phyloP scores from a whole-genome alignment of 2,113 vertebrate species.

The Leuciscus idus region DNA sequence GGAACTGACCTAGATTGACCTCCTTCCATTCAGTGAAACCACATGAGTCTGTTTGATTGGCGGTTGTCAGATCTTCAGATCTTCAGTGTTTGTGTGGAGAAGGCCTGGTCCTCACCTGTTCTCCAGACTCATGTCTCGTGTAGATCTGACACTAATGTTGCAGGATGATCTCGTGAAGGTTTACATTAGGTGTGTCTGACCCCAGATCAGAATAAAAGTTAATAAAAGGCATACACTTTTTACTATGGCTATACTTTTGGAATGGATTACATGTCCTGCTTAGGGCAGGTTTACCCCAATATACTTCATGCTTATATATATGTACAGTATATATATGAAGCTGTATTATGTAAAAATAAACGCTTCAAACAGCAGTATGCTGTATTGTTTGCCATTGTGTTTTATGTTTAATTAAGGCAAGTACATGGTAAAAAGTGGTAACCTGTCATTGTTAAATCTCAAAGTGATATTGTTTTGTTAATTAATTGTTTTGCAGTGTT shows the following conservation, averaged over 20 bases:
- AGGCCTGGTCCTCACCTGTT: conserved; percentile 24
- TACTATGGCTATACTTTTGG: background rate
- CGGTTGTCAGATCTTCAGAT: background rate
- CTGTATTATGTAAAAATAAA: background rate
- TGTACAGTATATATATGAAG: too few relatives aligned
- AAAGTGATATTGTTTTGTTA: too few relatives aligned
- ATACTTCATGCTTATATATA: too few relatives aligned
- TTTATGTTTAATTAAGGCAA: background rate
- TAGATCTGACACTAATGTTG: background rate
- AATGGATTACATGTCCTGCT: background rate
- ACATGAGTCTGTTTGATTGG: background rate
- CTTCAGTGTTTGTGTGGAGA: background rate
- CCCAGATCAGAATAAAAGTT: background rate
- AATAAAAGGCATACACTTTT: background rate
- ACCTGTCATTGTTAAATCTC: too few relatives aligned
- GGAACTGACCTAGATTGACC: background rate
- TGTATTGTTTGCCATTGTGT: background rate
- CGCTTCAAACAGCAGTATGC: background rate
- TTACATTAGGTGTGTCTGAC: background rate
- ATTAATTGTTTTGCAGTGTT: too few relatives aligned
- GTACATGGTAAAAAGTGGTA: too few relatives aligned
- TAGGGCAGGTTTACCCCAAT: too few relatives aligned
- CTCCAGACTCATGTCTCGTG: too few relatives aligned
- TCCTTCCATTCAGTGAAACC: background rate
- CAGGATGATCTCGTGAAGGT: background rate